phyloP scores from a whole-genome alignment of 2,888 invertebrate species.

The Panopea generosa region DNA sequence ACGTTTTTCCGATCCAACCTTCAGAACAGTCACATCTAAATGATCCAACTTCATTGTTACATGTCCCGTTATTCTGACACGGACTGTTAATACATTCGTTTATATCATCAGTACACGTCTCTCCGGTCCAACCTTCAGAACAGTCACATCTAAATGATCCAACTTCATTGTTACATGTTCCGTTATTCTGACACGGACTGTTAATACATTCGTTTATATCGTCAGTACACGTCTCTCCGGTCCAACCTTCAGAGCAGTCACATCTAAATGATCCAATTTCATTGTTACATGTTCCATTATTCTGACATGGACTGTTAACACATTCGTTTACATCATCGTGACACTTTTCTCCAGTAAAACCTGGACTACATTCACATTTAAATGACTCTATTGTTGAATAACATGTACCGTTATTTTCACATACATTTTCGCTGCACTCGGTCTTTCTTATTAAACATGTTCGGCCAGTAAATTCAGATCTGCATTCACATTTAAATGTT shows the following conservation, averaged over 20 bases:
- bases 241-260: slow-evolving; percentile 53
- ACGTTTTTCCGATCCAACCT: slow-evolving; percentile 1
- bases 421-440: slow-evolving; percentile 62
- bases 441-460: no score
- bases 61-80: slow-evolving; percentile 35
- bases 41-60: slow-evolving; percentile 8
- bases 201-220: slow-evolving; percentile 49
- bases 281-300: no score
- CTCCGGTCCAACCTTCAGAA: slow-evolving; percentile 41
- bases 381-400: slow-evolving; percentile 59
- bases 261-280: no score
- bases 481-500: slow-evolving; percentile 63
- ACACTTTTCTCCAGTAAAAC: slow-evolving; percentile 34
- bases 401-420: slow-evolving; percentile 53
- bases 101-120: slow-evolving; percentile 30
- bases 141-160: slow-evolving; percentile 63
- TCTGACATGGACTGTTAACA: no score
- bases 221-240: slow-evolving; percentile 60
- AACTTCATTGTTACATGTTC: slow-evolving; percentile 38
- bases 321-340: slow-evolving; percentile 48
- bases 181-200: slow-evolving; percentile 35
- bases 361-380: slow-evolving; percentile 43
- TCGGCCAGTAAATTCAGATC: slow-evolving; percentile 48
- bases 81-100: slow-evolving; percentile 46
- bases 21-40: slow-evolving; percentile 7